phyloP scores from a whole-genome alignment of 1,140 invertebrate species.

The Phenacoccus solenopsis region DNA sequence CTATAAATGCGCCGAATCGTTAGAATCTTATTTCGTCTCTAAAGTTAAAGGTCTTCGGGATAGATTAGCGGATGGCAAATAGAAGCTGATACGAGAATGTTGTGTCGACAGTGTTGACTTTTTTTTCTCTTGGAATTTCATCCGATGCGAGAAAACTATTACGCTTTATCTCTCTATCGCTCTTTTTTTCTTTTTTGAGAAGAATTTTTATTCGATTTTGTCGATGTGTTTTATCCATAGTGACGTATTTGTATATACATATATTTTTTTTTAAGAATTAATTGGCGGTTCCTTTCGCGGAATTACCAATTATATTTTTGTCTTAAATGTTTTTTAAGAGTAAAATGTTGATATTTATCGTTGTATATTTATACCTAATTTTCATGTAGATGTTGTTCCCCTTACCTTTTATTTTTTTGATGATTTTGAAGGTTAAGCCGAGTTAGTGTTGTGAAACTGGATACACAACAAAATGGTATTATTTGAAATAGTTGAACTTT shows the following conservation, averaged over 20 bases:
- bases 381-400: neutral
- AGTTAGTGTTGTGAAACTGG: too few species aligned
- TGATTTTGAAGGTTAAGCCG: neutral
- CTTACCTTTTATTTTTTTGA: neutral
- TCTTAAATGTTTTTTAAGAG: neutral
- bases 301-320: neutral
- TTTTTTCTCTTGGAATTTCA: too few species aligned
- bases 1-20: constrained; percentile 84
- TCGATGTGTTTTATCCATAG: neutral
- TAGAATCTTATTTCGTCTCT: constrained; percentile 91
- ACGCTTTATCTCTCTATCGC: neutral
- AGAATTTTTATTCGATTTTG: neutral
- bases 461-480: neutral
- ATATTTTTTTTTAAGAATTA: neutral
- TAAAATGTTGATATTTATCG: neutral
- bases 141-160: too few species aligned
- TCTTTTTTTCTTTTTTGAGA: neutral
- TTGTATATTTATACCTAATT: neutral
- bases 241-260: too few species aligned
- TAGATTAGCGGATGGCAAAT: constrained; percentile 48
- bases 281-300: neutral
- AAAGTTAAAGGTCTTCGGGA: constrained; percentile 75
- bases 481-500: neutral
- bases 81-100: neutral
- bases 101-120: too few species aligned